A percentile compares a stretch with the other conserved stretches of the same genome.
Evolutionary conservation across 2,888 invertebrate species (phyloP).

Genomic region (Lamellibrachia satsuma): DNA sequence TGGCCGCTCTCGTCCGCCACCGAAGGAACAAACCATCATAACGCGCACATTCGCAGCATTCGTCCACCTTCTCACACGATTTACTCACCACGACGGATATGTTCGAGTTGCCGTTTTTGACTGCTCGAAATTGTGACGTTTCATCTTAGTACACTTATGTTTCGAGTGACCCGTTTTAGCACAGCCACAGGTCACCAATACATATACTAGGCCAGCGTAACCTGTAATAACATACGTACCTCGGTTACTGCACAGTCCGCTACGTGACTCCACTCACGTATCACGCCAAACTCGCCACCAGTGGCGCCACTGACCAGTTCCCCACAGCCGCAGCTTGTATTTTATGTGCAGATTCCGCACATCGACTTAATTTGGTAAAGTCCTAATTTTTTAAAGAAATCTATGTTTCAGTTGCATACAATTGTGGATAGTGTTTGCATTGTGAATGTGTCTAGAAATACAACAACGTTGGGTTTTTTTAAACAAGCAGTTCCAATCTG

Average conservation of each 20-base stretch:
- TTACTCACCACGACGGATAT: not conserved
- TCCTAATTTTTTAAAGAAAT: too few species aligned
- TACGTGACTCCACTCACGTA: constrained; percentile 12
- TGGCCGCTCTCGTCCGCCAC: not conserved
- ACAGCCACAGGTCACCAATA: not conserved
- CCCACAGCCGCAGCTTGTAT: too few species aligned
- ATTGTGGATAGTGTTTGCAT: too few species aligned
- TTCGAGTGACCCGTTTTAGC: constrained; percentile 5
- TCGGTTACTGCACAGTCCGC: not conserved
- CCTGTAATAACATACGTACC: not conserved
- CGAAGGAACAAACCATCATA: not conserved
- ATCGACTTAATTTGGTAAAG: too few species aligned
- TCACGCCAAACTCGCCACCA: not conserved
- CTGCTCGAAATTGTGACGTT: constrained; percentile 17
- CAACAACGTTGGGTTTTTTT: too few species aligned
- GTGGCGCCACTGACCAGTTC: too few species aligned
- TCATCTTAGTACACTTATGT: not conserved
- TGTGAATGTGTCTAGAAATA: too few species aligned
- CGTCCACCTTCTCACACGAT: not conserved
- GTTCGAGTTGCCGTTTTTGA: not conserved
- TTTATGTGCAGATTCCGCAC: too few species aligned
- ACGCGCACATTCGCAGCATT: not conserved
- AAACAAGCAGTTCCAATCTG: too few species aligned
- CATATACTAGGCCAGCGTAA: constrained; percentile 5
- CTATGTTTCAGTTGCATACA: too few species aligned